Percentiles rank a stretch among this genome's conserved stretches.
Evolutionary conservation across 2,113 vertebrate genomes (phyloP).

Genomic region (Rafetus swinhoei): DNA sequence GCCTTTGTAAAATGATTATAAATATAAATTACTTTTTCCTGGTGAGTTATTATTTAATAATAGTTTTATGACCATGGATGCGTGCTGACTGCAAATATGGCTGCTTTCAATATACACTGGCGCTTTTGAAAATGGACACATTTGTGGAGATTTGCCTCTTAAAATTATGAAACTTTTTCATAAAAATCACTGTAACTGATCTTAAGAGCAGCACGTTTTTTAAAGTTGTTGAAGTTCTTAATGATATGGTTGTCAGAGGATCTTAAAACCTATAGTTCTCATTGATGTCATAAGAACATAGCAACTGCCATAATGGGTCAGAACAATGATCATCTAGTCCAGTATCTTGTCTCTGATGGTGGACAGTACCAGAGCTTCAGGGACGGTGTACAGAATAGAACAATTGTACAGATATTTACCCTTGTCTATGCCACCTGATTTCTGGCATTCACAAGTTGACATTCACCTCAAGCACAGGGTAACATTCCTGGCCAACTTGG

Average conservation of each 20-base stretch:
- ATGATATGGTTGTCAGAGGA: not conserved
- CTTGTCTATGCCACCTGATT: not conserved
- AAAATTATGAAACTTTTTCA: not conserved
- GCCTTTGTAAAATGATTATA: slow-evolving; percentile 25
- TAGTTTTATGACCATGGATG: not conserved
- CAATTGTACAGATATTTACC: not conserved
- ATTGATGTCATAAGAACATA: not conserved
- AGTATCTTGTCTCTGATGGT: too few species aligned
- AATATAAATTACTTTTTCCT: slow-evolving; percentile 16
- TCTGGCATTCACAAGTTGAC: not conserved
- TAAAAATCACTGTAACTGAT: not conserved
- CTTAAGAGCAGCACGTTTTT: slow-evolving; percentile 19
- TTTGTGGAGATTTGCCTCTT: not conserved
- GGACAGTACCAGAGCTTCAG: too few species aligned
- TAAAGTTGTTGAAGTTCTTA: slow-evolving; percentile 33
- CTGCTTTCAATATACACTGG: not conserved
- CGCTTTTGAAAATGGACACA: slow-evolving; percentile 21
- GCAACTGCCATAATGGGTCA: not conserved
- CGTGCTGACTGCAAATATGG: slow-evolving; percentile 12
- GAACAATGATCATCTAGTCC: not conserved
- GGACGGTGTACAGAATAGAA: not conserved
- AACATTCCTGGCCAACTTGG: not conserved
- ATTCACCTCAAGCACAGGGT: not conserved
- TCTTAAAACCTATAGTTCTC: not conserved
- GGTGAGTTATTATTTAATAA: slow-evolving; percentile 37